Base-by-base conservation (phyloP, 1,140 invertebrate species). In the Aricia agestis region DNA sequence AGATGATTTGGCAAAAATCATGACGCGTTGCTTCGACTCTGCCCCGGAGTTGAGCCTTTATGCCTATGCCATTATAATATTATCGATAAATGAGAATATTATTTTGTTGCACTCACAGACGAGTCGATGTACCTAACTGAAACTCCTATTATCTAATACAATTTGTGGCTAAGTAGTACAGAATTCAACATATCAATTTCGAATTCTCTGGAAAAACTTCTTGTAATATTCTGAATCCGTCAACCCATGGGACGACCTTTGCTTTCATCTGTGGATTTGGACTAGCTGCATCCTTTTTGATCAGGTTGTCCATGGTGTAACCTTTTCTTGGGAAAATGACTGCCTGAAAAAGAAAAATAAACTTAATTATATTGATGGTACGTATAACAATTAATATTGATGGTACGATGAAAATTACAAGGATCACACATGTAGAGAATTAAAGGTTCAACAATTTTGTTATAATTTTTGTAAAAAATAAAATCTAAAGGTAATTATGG, bases 251-350 rank as follows among this genome's bases (percentile, higher is more conserved):
- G 0, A 89, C 82, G 10, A 90, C 84, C 59, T 80, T 82, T 0
- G 86, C 85, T 31, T 77, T 77, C 5, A 90, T 73, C 11, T 80
- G 81, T 1, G 86, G 86, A 1, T 61, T 73, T 4, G 78, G 67
- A 3, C 87, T 78, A 1, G 79, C 42, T 11, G 83, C 67, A 1
- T 81, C 81, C 78, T 87, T 85, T 76, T 83, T 83, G 7, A 85
- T 81, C 6, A 88, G 67, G 9, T 88, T 81, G 58, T 89, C 80
- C 18, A 89, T 73, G 0, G 87, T 84, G 73, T 81, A 90, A 6
- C 87, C 88, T 31, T 79, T 76, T 4, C 88, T 78, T 0, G 87
- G 86, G 66, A 87, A 90, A 5, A 88, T 87, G 45, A 70, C 85
- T 2, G 78, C 77, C 88, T 90, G 85, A 18, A 74, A 76, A 71